Evolutionary conservation across 2,797 vertebrate species (phyloP).

Genomic region (Setipinna tenuifilis): DNA sequence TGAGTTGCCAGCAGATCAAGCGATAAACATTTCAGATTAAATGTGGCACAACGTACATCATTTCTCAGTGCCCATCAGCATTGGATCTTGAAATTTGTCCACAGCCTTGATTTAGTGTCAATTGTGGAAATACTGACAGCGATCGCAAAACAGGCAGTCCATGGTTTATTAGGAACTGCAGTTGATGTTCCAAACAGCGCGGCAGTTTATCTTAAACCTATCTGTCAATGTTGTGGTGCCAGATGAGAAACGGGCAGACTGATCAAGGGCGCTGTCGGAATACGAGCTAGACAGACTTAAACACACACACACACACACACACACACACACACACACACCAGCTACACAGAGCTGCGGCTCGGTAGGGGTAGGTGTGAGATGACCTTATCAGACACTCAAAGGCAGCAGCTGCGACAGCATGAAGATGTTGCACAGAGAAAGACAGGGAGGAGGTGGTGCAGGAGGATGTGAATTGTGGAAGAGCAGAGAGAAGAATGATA

Average conservation of each 20-base stretch:
- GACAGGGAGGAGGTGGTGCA: neutral
- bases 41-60: neutral
- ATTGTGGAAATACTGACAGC: neutral
- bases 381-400: neutral
- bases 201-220: neutral
- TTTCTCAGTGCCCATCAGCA: neutral
- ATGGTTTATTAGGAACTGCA: neutral
- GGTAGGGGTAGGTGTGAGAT: neutral
- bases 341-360: neutral
- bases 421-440: neutral
- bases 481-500: neutral
- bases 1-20: no score
- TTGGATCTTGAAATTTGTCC: neutral
- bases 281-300: neutral
- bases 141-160: neutral
- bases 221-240: neutral
- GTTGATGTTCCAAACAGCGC: neutral
- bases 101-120: neutral
- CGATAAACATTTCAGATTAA: no score
- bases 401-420: neutral
- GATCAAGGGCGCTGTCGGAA: conserved; percentile 3
- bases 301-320: no score
- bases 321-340: neutral
- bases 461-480: neutral
- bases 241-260: neutral